Evolutionary conservation across 2,797 vertebrate genomes (phyloP).

Genomic region (Orientallactaga sibirica): DNA sequence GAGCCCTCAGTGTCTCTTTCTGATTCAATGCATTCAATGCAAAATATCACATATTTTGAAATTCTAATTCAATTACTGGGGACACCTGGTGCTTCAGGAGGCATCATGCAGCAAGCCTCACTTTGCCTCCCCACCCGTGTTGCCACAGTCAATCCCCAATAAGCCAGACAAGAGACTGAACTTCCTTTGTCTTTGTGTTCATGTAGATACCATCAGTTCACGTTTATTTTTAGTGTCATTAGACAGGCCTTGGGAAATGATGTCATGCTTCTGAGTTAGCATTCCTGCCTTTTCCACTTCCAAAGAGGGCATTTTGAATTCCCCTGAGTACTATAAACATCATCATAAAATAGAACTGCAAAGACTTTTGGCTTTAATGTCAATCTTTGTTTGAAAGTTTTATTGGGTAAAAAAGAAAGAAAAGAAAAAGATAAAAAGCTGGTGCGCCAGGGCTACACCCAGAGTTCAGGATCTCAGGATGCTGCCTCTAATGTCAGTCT

Average conservation of each 20-base stretch:
- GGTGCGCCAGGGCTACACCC: too few species aligned
- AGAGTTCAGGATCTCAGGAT: too few species aligned
- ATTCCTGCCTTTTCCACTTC: slow-evolving; percentile 54
- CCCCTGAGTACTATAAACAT: slow-evolving; percentile 22
- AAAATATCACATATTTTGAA: too few species aligned
- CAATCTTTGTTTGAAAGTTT: neutral
- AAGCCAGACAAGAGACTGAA: neutral
- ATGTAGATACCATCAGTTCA: neutral
- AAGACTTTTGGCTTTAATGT: neutral
- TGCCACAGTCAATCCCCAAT: neutral
- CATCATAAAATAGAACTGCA: neutral
- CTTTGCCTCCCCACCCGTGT: accelerated
- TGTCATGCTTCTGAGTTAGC: slow-evolving; percentile 68
- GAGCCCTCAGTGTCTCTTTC: neutral
- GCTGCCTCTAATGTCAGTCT: neutral
- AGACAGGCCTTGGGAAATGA: slow-evolving; percentile 68
- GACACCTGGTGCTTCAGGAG: neutral
- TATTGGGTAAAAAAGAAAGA: too few species aligned
- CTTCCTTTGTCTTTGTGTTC: slow-evolving; percentile 39
- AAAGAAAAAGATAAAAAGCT: too few species aligned
- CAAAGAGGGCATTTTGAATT: slow-evolving; percentile 31
- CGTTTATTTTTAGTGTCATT: slow-evolving; percentile 74
- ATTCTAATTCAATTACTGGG: neutral
- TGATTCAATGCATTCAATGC: neutral
- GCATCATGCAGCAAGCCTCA: accelerated